Evolutionary conservation across 2,797 vertebrate species (phyloP).

Genomic region (Oreochromis mossambicus): DNA sequence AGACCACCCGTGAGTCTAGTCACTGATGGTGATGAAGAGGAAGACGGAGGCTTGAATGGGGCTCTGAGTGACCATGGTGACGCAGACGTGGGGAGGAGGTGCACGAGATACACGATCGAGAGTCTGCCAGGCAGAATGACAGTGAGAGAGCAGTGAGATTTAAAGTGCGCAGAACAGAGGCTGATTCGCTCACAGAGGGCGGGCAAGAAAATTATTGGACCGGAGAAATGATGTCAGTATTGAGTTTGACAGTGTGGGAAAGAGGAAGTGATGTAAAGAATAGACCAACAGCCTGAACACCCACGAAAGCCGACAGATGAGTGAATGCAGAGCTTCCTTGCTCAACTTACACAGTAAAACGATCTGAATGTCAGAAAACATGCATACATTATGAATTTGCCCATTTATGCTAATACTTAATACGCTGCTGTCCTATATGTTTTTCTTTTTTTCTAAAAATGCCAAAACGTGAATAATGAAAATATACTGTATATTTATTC

Average conservation of each 20-base stretch:
- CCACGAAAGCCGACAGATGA: rapidly evolving
- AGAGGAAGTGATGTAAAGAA: neutral
- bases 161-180: neutral
- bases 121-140: neutral
- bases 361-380: neutral
- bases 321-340: neutral
- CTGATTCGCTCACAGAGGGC: neutral
- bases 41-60: neutral
- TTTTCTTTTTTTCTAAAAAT: neutral
- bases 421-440: neutral
- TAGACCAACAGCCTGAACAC: neutral
- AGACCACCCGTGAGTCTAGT: neutral
- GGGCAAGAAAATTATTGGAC: neutral
- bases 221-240: neutral
- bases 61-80: neutral
- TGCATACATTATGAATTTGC: neutral
- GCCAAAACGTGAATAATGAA: neutral
- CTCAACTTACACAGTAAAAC: neutral
- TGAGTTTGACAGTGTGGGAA: neutral
- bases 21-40: neutral
- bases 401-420: neutral
- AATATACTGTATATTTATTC: neutral
- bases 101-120: neutral
- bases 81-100: neutral
- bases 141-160: neutral